A percentile compares a stretch with the other conserved stretches of the same genome.
phyloP scores from a whole-genome alignment of 1,140 invertebrate species.

The Drosophila jambulina region DNA sequence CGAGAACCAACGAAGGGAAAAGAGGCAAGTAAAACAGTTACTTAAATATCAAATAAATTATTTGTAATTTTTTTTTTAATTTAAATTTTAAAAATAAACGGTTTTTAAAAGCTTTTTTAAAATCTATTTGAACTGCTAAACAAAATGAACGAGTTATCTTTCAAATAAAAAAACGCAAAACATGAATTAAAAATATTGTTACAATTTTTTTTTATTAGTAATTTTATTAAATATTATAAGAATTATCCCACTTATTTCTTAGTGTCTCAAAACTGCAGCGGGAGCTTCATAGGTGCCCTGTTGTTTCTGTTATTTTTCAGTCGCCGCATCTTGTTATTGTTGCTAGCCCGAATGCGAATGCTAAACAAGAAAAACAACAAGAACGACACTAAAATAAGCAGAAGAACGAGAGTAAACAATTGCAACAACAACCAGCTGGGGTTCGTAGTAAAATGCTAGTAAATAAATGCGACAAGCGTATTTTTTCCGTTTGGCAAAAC shows the following conservation, averaged over 20 bases:
- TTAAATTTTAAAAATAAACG: too few relatives aligned
- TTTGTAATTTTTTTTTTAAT: too few relatives aligned
- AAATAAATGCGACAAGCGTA: conserved; percentile 70
- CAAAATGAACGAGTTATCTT: too few relatives aligned
- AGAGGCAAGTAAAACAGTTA: too few relatives aligned
- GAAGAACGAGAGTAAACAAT: conserved; percentile 52
- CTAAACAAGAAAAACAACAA: conserved; percentile 37
- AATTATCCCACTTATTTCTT: background rate
- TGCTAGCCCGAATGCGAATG: conserved; percentile 18
- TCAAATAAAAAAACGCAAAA: background rate
- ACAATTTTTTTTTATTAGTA: background rate
- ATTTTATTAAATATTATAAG: background rate
- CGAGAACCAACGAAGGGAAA: too few relatives aligned
- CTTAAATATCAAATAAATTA: too few relatives aligned
- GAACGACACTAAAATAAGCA: conserved; percentile 43
- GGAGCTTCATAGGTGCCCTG: conserved; percentile 11
- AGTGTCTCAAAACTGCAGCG: conserved; percentile 25
- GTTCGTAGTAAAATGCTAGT: conserved; percentile 39
- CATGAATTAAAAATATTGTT: background rate
- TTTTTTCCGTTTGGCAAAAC: conserved; percentile 67
- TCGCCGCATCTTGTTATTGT: conserved; percentile 37
- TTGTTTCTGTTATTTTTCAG: conserved; percentile 38
- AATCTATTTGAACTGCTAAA: too few relatives aligned
- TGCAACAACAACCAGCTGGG: conserved; percentile 54
- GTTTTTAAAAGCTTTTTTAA: too few relatives aligned